Evolutionary conservation across 2,888 invertebrate genomes (phyloP), one percentile per base, ranked within the genome.

Genomic region (Scaptomyza cyrtandrae): DNA sequence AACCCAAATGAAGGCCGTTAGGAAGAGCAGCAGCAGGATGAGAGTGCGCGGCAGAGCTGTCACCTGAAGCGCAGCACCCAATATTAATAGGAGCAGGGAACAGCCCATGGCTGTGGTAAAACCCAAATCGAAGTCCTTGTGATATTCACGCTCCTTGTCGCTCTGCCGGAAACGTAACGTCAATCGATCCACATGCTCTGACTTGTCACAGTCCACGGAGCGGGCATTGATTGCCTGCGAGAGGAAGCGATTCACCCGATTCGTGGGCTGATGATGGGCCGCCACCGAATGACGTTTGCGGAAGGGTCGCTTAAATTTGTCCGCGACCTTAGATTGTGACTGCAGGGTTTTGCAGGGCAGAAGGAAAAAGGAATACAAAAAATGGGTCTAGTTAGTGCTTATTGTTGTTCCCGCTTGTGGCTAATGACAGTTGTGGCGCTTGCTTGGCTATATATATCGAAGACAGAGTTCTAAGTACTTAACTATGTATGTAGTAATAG

Each of bases 1-100:
- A 37, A 98, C 96, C 97, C 98, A 98, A 9, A 97, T 95, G 92
- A 98, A 98, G 6, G 97, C 96, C 16, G 97, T 96, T 49, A 98
- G 94, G 92, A 98, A 98, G 72, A 98, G 93, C 56, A 97, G 93
- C 61, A 98, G 93, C 16, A 98, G 93, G 74, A 98, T 96, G 46
- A 96, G 94, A 3, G 98, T 98, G 86, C 96, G 94, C 10, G 98
- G 98, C 54, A 98, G 93, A 53, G 97, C 95, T 14, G 95, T 94
- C 49, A 91, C 91, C 83, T 98, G 96, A 13, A 97, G 93, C 0
- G 95, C 95, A 10, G 97, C 96, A 37, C 95, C 93, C 3, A 97
- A 94, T 5, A 96, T 94, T 52, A 97, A 91, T 19, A 97, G 94
- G 29, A 95, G 93, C 67, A 98, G 92, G 2, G 96, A 95, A 68